Conservation (phyloP, 2,888 invertebrate species). For the Eucera pruinosa region DNA sequence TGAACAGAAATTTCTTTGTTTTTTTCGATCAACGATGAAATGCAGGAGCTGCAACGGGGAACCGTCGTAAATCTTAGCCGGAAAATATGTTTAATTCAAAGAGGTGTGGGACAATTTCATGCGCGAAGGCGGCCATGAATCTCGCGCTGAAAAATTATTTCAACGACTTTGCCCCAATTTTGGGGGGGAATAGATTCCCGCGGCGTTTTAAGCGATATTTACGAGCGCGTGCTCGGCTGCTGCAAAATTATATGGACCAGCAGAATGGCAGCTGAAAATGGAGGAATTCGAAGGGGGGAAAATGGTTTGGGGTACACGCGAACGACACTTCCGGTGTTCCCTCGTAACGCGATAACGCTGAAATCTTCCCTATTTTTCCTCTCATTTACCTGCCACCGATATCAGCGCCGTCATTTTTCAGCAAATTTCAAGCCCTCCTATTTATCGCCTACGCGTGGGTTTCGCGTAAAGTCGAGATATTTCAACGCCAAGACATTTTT, state of each 20-base stretch:
- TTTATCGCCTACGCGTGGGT: not conserved
- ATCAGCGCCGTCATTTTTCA: conserved; percentile 6
- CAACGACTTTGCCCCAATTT: conserved; percentile 43
- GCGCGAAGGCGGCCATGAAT: not conserved
- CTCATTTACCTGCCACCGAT: not conserved
- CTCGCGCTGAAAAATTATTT: conserved; percentile 30
- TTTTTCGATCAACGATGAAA: not conserved
- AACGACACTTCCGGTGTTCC: conserved; percentile 20
- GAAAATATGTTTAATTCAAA: conserved; percentile 1
- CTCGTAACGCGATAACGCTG: conserved; percentile 16
- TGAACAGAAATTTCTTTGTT: too few relatives aligned
- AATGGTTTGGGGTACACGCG: conserved; percentile 11
- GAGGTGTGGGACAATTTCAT: not conserved
- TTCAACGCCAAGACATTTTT: not conserved
- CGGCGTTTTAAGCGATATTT: conserved; percentile 36
- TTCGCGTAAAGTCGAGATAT: not conserved
- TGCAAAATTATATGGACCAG: conserved; percentile 34
- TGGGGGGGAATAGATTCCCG: conserved; percentile 22
- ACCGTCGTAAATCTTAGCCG: not conserved
- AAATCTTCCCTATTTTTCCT: too few relatives aligned
- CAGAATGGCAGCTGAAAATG: conserved; percentile 28
- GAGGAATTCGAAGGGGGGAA: conserved; percentile 3
- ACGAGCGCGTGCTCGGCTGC: conserved; percentile 28
- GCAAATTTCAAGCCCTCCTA: not conserved
- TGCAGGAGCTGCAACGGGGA: too few relatives aligned